phyloP scores from a whole-genome alignment of 1,140 invertebrate genomes.

The Zaprionus africanus region DNA sequence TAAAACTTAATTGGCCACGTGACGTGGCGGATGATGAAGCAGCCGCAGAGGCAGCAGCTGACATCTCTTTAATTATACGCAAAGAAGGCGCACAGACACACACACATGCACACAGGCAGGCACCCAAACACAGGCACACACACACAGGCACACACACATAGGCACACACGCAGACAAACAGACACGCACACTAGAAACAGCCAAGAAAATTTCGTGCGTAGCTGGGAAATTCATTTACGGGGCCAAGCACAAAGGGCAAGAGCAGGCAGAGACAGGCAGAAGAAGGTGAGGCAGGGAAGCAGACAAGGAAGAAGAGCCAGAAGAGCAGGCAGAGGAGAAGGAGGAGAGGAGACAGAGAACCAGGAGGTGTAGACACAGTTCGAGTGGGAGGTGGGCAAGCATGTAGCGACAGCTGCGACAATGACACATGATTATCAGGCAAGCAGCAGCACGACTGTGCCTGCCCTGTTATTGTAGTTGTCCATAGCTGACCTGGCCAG shows the following conservation, averaged over 20 bases:
- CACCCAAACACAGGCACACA: not conserved
- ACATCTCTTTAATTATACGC: constrained; percentile 74
- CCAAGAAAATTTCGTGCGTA: constrained; percentile 5
- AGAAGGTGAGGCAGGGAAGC: not conserved
- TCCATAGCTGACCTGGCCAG: constrained; percentile 3
- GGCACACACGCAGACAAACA: not conserved
- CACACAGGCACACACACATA: too few species aligned
- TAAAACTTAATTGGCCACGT: constrained; percentile 67
- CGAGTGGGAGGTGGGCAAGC: constrained; percentile 13
- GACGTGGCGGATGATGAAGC: constrained; percentile 50
- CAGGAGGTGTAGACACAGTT: not conserved
- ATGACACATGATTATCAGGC: constrained; percentile 81
- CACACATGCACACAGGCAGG: constrained; percentile 9
- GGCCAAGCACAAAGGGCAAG: constrained; percentile 2
- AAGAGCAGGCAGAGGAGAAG: not conserved
- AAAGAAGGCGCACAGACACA: constrained; percentile 26
- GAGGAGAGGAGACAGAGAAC: not conserved
- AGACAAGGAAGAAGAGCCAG: too few species aligned
- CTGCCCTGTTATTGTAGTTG: constrained; percentile 46
- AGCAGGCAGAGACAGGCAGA: not conserved
- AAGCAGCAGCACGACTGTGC: not conserved
- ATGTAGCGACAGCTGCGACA: constrained; percentile 67
- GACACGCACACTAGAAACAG: too few species aligned
- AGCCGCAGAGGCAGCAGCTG: constrained; percentile 44
- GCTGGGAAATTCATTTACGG: constrained; percentile 29